Evolutionary conservation across 2,888 invertebrate species (phyloP), one percentile per base, ranked within the genome.

Genomic region (Gortyna flavago): DNA sequence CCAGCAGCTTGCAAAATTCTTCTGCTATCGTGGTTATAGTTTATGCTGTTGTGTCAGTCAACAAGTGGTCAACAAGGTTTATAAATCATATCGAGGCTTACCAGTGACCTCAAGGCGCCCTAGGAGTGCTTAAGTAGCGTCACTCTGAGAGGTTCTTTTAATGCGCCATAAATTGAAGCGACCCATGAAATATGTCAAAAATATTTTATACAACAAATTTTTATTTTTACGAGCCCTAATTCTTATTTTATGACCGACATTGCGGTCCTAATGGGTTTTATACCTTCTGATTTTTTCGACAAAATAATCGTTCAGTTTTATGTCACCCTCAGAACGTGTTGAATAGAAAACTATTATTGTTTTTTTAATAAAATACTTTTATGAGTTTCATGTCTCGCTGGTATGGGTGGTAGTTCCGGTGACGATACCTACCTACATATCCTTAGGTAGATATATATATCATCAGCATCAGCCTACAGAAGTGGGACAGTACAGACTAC

Each of bases 251-350:
- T 84, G 85, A 65, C 73, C 80, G 70, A 83, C 79, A 87, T 87
- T 79, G 79, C 76, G 77, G 76, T 69, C 74, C 79, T 90, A 90
- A 90, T 91, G 89, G 90, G 51, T 88, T 86, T n/a, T n/a, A n/a
- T 68, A 77, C 88, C 81, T 88, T 84, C 72, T 72, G 75, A 82
- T 81, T 80, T 86, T 89, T 85, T 79, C 29, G 59, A 79, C 69
- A 72, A 84, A 85, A 87, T 87, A 79, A 79, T 85, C 81, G 80
- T 85, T 82, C 69, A 41, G 51, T 88, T 88, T 88, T 87, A 88
- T 88, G 88, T 80, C 72, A 74, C 35, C 68, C 57, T 67, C 66
- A 32, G 64, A 67, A 71, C 62, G 76, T 62, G 69, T 79, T 88
- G 70, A 87, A 88, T 84, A 77, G 80, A 85, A 81, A 88, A 85